phyloP scores from a whole-genome alignment of 2,888 invertebrate genomes.

The Cantharis lateralis region DNA sequence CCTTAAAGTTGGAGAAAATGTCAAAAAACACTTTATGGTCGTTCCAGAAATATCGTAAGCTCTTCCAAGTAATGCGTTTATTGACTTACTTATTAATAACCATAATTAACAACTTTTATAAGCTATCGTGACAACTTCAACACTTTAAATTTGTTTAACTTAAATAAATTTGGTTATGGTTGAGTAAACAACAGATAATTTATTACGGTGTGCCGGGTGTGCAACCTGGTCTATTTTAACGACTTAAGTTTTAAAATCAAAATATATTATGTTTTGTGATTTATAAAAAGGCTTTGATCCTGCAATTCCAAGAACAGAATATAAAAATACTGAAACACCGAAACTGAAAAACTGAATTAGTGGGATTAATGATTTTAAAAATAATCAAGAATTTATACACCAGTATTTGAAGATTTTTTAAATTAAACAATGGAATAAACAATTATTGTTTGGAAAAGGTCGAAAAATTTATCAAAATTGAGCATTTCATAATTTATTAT shows the following conservation, averaged over 20 bases:
- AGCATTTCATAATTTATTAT: too few relatives aligned
- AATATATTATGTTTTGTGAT: neutral
- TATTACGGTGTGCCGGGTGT: neutral
- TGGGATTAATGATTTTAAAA: neutral
- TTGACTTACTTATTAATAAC: slow-evolving; percentile 39
- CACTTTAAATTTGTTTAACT: neutral
- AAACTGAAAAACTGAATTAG: neutral
- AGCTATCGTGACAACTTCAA: slow-evolving; percentile 15
- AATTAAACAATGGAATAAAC: too few relatives aligned
- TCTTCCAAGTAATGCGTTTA: slow-evolving; percentile 35
- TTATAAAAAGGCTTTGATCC: neutral
- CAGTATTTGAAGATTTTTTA: too few relatives aligned
- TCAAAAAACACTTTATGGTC: slow-evolving; percentile 5
- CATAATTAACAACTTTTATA: slow-evolving; percentile 36
- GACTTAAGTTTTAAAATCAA: neutral
- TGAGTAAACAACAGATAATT: neutral
- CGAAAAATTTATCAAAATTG: too few relatives aligned
- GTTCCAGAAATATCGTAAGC: slow-evolving; percentile 36
- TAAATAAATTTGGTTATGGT: neutral
- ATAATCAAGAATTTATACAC: neutral
- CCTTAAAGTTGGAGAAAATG: slow-evolving; percentile 8
- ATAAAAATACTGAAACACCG: neutral
- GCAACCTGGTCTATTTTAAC: neutral
- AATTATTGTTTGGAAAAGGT: too few relatives aligned
- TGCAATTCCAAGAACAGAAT: neutral